Conservation (phyloP, 2,113 vertebrate species). For the Tichodroma muraria region DNA sequence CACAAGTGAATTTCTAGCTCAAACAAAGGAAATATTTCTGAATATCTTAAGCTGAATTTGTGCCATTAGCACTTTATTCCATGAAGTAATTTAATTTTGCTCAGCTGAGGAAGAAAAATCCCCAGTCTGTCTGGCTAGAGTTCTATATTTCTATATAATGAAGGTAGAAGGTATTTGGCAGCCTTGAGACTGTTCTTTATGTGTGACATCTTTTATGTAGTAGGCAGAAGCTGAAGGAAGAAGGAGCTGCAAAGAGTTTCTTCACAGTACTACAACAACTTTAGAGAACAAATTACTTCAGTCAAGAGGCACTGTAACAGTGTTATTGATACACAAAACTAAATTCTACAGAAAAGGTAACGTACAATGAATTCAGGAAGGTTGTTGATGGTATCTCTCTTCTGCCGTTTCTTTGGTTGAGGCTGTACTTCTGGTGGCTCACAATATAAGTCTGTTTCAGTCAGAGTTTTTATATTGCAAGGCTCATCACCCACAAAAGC, state of each 20-base stretch:
- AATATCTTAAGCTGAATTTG: neutral
- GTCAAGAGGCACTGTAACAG: neutral
- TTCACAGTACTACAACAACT: neutral
- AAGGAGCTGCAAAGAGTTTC: neutral
- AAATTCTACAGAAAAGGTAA: neutral
- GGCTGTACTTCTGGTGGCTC: slow-evolving; percentile 83
- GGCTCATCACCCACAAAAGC: slow-evolving; percentile 85
- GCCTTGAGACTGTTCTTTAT: neutral
- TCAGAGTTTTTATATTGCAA: slow-evolving; percentile 85
- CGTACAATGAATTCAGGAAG: slow-evolving; percentile 87
- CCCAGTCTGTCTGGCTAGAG: neutral
- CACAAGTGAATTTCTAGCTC: neutral
- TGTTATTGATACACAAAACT: neutral
- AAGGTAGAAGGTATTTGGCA: neutral
- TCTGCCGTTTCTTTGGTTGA: slow-evolving; percentile 76
- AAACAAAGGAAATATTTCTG: slow-evolving; percentile 1
- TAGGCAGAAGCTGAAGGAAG: neutral
- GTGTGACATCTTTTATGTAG: neutral
- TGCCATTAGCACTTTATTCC: neutral
- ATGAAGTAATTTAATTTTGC: neutral
- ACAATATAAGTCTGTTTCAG: slow-evolving; percentile 87
- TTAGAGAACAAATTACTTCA: neutral
- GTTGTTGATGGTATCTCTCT: slow-evolving; percentile 83
- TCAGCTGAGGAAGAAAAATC: neutral
- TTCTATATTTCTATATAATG: neutral